phyloP scores from a whole-genome alignment of 2,797 vertebrate genomes.

The Danio albolineatus region DNA sequence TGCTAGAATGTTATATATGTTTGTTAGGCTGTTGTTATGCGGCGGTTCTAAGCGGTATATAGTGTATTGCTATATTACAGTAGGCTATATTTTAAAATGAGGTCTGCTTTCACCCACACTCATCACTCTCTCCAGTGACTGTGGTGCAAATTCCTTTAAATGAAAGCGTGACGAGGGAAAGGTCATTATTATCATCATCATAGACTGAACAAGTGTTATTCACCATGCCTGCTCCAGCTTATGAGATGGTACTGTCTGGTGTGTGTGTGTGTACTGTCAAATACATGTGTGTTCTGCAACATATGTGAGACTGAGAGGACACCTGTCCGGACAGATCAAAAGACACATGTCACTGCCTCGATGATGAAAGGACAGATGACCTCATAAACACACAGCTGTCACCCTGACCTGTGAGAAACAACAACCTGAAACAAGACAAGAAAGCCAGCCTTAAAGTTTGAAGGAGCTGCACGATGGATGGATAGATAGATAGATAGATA shows the following conservation, averaged over 20 bases:
- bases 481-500: too few relatives aligned
- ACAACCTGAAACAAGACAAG: neutral
- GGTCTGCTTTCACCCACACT: too few relatives aligned
- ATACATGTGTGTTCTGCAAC: slow-evolving; percentile 5
- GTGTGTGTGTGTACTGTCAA: neutral
- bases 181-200: slow-evolving; percentile 3
- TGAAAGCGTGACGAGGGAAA: slow-evolving; percentile 34
- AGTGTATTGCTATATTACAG: too few relatives aligned
- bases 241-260: too few relatives aligned
- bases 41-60: too few relatives aligned
- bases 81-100: slow-evolving; percentile 9
- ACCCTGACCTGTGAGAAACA: neutral
- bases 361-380: slow-evolving; percentile 11
- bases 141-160: slow-evolving; percentile 21
- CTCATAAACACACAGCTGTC: slow-evolving; percentile 28
- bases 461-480: too few relatives aligned
- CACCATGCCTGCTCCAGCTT: too few relatives aligned
- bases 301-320: neutral
- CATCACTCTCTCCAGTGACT: neutral
- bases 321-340: slow-evolving; percentile 16
- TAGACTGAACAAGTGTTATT: neutral
- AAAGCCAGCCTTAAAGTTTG: too few relatives aligned
- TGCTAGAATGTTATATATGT: too few relatives aligned
- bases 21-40: too few relatives aligned
- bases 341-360: slow-evolving; percentile 19